phyloP scores from a whole-genome alignment of 2,797 vertebrate genomes.

The Coracias cyanogaster region DNA sequence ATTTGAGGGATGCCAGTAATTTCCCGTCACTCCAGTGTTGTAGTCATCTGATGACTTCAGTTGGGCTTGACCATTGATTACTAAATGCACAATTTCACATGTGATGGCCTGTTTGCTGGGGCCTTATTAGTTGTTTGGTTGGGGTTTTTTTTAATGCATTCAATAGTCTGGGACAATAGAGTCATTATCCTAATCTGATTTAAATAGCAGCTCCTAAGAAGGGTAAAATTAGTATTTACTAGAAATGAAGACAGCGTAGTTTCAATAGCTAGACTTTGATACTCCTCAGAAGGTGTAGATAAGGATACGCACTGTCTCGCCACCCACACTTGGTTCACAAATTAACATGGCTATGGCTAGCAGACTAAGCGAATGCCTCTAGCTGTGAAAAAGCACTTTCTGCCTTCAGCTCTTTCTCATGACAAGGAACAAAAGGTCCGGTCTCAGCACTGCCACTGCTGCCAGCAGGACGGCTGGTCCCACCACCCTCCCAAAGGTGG shows the following conservation, averaged over 20 bases:
- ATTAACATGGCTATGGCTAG: background rate
- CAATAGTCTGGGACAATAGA: background rate
- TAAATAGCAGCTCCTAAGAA: background rate
- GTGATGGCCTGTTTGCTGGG: background rate
- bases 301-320: background rate
- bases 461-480: accelerated
- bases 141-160: background rate
- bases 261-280: conserved; percentile 10
- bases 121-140: background rate
- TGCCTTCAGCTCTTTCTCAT: background rate
- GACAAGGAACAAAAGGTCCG: background rate
- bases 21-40: background rate
- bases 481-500: background rate
- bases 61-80: background rate
- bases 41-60: conserved; percentile 5
- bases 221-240: conserved; percentile 32
- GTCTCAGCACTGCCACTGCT: accelerated
- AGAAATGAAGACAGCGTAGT: conserved; percentile 24
- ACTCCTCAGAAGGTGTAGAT: background rate
- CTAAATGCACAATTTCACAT: background rate
- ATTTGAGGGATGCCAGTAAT: conserved; percentile 15
- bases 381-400: background rate
- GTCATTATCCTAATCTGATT: background rate
- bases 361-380: background rate
- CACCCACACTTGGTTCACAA: conserved; percentile 45